phyloP scores from a whole-genome alignment of 92 coral and sea anemone species.

The Galaxea fascicularis region DNA sequence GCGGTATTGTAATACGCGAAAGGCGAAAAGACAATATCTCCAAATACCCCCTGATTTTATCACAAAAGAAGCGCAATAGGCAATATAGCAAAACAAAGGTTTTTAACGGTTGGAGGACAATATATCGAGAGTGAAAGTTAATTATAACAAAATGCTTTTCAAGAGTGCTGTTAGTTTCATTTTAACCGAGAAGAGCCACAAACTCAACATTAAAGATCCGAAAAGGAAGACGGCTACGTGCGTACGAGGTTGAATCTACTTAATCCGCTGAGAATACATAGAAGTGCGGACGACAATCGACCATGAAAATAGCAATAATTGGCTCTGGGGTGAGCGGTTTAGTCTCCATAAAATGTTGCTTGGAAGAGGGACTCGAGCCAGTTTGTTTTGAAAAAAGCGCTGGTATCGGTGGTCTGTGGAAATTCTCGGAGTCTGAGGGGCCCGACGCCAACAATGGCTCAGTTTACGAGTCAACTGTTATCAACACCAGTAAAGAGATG shows the following conservation, averaged over 20 bases:
- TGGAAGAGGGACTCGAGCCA: conserved; percentile 88
- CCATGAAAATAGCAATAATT: conserved; percentile 84
- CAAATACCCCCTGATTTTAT: conserved; percentile 27
- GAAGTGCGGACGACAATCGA: neutral
- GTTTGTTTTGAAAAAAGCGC: conserved; percentile 83
- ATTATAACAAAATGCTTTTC: conserved; percentile 33
- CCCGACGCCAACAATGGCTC: conserved; percentile 51
- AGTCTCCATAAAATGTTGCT: conserved; percentile 77
- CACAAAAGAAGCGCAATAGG: conserved; percentile 13
- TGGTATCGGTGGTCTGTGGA: conserved; percentile 83
- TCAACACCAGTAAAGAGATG: conserved; percentile 81
- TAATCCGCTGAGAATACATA: too few species aligned
- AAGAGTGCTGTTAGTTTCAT: conserved; percentile 48
- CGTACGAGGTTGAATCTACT: neutral
- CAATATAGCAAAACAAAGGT: conserved; percentile 29
- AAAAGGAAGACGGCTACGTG: neutral
- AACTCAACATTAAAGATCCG: conserved; percentile 14
- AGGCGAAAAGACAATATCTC: conserved; percentile 11
- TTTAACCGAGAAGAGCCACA: conserved; percentile 33
- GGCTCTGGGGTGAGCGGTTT: conserved; percentile 86
- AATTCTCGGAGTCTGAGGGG: conserved; percentile 45
- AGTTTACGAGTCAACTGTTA: conserved; percentile 71
- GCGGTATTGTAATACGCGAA: neutral
- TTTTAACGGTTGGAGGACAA: conserved; percentile 12
- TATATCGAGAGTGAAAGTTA: conserved; percentile 6